Evolutionary conservation across 2,888 invertebrate species (phyloP), one percentile per base, ranked within the genome.

Genomic region (Ennomos quercinarius): DNA sequence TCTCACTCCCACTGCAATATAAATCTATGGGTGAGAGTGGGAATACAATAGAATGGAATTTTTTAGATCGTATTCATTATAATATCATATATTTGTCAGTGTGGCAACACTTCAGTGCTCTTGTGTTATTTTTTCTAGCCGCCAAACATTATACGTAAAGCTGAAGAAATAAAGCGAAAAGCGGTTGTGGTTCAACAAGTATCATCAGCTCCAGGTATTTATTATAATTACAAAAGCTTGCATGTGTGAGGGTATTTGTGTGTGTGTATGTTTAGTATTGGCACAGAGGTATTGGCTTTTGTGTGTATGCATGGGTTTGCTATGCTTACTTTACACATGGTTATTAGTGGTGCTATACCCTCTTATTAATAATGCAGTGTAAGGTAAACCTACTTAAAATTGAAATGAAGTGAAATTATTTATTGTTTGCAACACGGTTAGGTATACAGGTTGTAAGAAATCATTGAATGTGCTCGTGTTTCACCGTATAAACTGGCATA

Each of bases 81-180:
- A n/a, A n/a, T 17, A 17, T 17, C 3, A 17, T 17, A 17, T 17
- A 17, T 27, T 27, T 27, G 27, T 27, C 27, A 41, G 9, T 12
- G 40, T 12, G 1, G 8, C 41, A 13, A 42, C 27, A 42, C 6
- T 10, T 27, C 1, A 17, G 3, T 42, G n/a, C 6, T 42, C 36
- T 34, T 5, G 27, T 27, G 6, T 41, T n/a, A 36, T 12, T 49
- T 49, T 8, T 74, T 70, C 46, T 74, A 84, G 84, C 71, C 77
- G n/a, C 74, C 75, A 34, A 73, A 65, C 46, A 82, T 86, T 44
- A 40, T 87, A 37, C 76, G 77, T 34, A 88, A 83, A 77, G 80
- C 78, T 9, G 87, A 87, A 67, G 87, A 85, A 70, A 64, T 84
- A 1, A 90, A 88, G 68, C 75, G 80, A 10, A 83, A 83, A 73